Conservation (phyloP, 2,888 invertebrate species). For the Mesochorus sp. region DNA sequence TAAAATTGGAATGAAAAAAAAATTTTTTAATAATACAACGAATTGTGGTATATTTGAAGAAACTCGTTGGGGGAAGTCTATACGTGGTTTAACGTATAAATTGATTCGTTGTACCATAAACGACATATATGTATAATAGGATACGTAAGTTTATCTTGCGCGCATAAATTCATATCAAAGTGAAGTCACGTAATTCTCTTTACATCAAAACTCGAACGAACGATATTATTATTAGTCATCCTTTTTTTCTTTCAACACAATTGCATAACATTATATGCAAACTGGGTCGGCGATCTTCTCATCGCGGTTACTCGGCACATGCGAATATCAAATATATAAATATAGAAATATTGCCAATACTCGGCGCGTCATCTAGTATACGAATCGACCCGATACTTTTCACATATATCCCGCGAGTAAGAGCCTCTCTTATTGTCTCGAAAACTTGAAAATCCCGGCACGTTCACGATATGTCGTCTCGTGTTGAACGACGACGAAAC, state of each 20-base stretch:
- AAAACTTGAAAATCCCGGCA: background rate
- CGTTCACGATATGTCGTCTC: too few species aligned
- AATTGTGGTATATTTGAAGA: too few species aligned
- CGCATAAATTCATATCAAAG: constrained; percentile 43
- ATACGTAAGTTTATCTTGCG: too few species aligned
- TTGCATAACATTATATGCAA: constrained; percentile 75
- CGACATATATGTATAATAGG: constrained; percentile 12
- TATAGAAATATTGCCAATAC: constrained; percentile 9
- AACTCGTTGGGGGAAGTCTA: too few species aligned
- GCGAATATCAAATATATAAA: constrained; percentile 2
- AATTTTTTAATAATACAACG: too few species aligned
- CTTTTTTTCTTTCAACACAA: constrained; percentile 69
- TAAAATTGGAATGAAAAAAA: too few species aligned
- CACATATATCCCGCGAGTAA: background rate
- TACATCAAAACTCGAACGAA: constrained; percentile 49
- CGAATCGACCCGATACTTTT: constrained; percentile 5
- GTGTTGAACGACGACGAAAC: too few species aligned
- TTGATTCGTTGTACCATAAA: constrained; percentile 26
- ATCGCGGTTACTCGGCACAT: constrained; percentile 1
- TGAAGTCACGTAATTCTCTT: constrained; percentile 68
- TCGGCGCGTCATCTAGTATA: background rate
- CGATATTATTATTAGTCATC: constrained; percentile 48
- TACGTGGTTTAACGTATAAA: background rate
- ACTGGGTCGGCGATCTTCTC: constrained; percentile 66
- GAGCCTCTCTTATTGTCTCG: constrained; percentile 18